phyloP scores from a whole-genome alignment of 2,888 invertebrate genomes.

The Trachelus stipa region DNA sequence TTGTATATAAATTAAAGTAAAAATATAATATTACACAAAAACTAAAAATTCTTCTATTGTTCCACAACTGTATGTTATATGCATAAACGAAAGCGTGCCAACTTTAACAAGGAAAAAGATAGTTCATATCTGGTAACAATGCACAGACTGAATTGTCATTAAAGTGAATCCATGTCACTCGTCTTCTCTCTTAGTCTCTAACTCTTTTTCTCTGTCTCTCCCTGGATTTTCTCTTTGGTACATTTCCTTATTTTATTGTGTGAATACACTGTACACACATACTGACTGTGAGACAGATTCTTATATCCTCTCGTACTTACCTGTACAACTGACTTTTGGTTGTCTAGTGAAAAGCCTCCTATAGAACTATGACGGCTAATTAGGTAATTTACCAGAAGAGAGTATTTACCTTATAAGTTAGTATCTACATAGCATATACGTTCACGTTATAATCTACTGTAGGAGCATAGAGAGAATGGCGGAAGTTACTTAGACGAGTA shows the following conservation, averaged over 20 bases:
- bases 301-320: constrained; percentile 14
- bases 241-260: constrained; percentile 23
- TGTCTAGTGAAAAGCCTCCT: constrained; percentile 14
- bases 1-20: constrained; percentile 16
- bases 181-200: not conserved
- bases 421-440: not conserved
- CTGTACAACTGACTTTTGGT: constrained; percentile 20
- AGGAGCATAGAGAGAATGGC: constrained; percentile 14
- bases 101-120: not conserved
- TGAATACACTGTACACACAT: constrained; percentile 6
- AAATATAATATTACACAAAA: not conserved
- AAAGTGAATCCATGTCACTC: constrained; percentile 1
- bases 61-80: not conserved
- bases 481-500: constrained; percentile 13
- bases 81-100: not conserved
- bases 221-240: constrained; percentile 10
- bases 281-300: constrained; percentile 7
- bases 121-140: constrained; percentile 1
- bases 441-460: constrained; percentile 1
- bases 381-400: constrained; percentile 18
- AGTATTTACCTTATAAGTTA: constrained; percentile 4
- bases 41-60: not conserved
- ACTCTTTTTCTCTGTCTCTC: not conserved
- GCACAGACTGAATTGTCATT: constrained; percentile 1
- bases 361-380: constrained; percentile 21